A percentile compares a stretch with the other conserved stretches of the same genome.
Evolutionary conservation across 2,113 vertebrate species (phyloP).

Genomic region (Sylvilagus bachmani): DNA sequence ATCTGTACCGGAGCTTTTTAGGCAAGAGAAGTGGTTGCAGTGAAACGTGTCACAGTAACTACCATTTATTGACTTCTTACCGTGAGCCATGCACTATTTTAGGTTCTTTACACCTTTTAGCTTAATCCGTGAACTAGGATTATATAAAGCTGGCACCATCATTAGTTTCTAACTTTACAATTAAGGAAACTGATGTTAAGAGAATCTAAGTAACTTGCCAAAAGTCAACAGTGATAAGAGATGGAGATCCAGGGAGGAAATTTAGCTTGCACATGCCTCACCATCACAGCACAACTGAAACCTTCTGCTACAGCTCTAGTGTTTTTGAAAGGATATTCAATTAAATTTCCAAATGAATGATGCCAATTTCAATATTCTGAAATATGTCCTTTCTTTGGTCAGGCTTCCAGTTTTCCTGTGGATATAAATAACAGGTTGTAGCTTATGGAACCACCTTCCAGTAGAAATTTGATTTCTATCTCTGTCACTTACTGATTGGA

Average conservation of each 20-base stretch:
- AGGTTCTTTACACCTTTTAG: background rate
- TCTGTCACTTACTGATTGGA: constrained; percentile 34
- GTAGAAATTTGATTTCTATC: constrained; percentile 50
- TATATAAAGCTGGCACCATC: background rate
- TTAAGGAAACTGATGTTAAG: background rate
- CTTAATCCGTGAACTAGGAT: background rate
- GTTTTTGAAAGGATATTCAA: background rate
- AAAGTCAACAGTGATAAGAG: background rate
- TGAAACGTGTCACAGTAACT: background rate
- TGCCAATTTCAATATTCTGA: constrained; percentile 36
- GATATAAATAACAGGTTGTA: background rate
- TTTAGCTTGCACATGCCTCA: background rate
- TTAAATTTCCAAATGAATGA: constrained; percentile 43
- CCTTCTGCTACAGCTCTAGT: background rate
- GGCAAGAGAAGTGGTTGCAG: background rate
- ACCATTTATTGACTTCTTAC: background rate
- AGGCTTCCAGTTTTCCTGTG: background rate
- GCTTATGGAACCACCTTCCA: background rate
- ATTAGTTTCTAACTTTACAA: background rate
- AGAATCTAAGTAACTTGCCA: background rate
- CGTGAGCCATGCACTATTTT: background rate
- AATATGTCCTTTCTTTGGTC: background rate
- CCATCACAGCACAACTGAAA: background rate
- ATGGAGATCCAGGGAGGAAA: background rate
- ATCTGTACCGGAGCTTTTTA: background rate